A percentile compares a stretch with the other conserved stretches of the same genome.
phyloP scores from a whole-genome alignment of 2,888 invertebrate genomes.

The Tetramorium bicarinatum region DNA sequence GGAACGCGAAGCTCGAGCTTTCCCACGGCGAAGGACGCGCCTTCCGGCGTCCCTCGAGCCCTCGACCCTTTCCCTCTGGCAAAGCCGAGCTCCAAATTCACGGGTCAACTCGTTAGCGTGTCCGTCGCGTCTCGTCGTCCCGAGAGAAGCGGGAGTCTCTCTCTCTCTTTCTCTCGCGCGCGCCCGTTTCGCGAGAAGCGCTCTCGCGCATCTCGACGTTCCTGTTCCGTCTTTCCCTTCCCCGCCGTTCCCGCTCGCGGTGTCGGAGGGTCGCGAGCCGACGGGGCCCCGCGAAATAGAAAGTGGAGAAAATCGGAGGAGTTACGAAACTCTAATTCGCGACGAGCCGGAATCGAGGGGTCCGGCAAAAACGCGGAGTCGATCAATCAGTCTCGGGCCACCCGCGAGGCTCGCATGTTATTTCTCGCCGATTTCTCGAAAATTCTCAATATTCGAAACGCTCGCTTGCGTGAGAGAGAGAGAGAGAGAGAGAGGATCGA shows the following conservation, averaged over 20 bases:
- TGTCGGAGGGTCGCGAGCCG: background rate
- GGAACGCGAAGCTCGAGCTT: slow-evolving; percentile 22
- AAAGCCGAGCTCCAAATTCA: background rate
- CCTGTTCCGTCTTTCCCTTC: background rate
- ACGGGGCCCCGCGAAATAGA: background rate
- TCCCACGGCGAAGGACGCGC: slow-evolving; percentile 20
- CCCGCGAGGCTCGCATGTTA: background rate
- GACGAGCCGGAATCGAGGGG: background rate
- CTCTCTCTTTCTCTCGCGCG: background rate
- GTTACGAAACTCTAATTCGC: slow-evolving; percentile 5
- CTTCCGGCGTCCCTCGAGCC: background rate
- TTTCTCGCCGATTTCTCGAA: background rate
- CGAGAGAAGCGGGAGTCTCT: background rate
- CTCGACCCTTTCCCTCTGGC: background rate
- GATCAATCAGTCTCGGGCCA: background rate
- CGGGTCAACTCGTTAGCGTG: too few species aligned
- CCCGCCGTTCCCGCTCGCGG: background rate
- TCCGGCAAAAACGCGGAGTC: background rate
- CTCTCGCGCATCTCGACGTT: slow-evolving; percentile 1
- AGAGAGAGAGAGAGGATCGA: background rate
- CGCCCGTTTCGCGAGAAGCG: background rate
- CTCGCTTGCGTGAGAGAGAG: too few species aligned
- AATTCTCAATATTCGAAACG: too few species aligned
- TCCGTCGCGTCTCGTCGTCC: background rate
- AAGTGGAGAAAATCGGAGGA: background rate